Conservation (phyloP, 2,113 vertebrate genomes). For the Clarias gariepinus region DNA sequence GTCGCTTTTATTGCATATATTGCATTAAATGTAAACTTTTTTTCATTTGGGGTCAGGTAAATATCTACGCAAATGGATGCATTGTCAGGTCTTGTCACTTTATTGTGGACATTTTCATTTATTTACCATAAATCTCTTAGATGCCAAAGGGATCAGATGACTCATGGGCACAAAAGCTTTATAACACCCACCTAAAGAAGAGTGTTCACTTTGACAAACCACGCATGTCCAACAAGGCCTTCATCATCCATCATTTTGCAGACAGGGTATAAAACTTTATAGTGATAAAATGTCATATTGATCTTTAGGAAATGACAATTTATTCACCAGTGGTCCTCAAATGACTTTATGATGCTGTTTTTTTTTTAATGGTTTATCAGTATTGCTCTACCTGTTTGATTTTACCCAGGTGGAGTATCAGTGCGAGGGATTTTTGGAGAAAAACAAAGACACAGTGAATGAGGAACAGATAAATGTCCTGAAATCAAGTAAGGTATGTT, state of each 20-base stretch:
- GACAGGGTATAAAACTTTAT: slow-evolving; percentile 81
- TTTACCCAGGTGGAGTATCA: slow-evolving; percentile 90
- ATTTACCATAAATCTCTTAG: slow-evolving; percentile 67
- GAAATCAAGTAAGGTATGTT: slow-evolving; percentile 88
- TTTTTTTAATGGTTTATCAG: slow-evolving; percentile 11
- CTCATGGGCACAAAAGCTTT: slow-evolving; percentile 95
- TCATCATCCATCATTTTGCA: slow-evolving; percentile 96
- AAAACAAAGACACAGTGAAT: slow-evolving; percentile 98
- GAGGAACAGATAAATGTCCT: slow-evolving; percentile 95
- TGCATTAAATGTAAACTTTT: not conserved
- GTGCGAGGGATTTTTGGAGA: slow-evolving; percentile 94
- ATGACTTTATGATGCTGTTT: not conserved
- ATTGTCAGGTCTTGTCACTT: too few relatives aligned
- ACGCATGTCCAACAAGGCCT: slow-evolving; percentile 91
- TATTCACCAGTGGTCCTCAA: not conserved
- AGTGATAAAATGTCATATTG: too few relatives aligned
- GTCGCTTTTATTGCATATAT: not conserved
- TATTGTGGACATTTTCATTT: slow-evolving; percentile 38
- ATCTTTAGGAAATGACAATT: not conserved
- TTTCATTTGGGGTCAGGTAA: not conserved
- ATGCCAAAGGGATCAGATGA: slow-evolving; percentile 97
- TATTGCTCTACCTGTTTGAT: slow-evolving; percentile 22
- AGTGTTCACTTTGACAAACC: slow-evolving; percentile 90
- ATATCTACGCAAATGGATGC: not conserved
- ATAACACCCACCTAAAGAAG: slow-evolving; percentile 90